These are phyloP conservation scores for Caenorhabditis macrosperma DNA, from an alignment of 2,888 invertebrate genomes.

Conservation along the genomic window DNA sequence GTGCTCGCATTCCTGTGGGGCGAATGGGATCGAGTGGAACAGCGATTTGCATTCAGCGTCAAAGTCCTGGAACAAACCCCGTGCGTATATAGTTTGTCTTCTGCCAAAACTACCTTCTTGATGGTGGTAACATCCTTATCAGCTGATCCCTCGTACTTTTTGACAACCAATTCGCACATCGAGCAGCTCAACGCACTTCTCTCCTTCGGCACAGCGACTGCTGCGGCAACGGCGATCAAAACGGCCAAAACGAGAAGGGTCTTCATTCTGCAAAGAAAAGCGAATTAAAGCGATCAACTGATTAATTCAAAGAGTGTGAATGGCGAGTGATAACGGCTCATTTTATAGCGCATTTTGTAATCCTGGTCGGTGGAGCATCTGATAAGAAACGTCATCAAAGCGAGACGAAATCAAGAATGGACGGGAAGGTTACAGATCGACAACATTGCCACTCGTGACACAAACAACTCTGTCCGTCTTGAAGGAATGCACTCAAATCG, in stretches of 20 bases:
- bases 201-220: constrained; percentile 44
- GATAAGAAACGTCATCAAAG: constrained; percentile 38
- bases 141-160: constrained; percentile 54
- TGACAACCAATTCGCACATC: constrained; percentile 65
- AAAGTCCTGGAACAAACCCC: not conserved
- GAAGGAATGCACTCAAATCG: constrained; percentile 21
- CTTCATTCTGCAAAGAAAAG: constrained; percentile 38
- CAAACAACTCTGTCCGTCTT: constrained; percentile 25
- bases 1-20: constrained; percentile 58
- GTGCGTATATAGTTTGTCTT: not conserved
- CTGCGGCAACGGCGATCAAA: constrained; percentile 50
- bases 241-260: constrained; percentile 51
- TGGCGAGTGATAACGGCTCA: constrained; percentile 23
- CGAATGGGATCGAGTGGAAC: constrained; percentile 64
- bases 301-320: not conserved
- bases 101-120: constrained; percentile 47
- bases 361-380: not conserved
- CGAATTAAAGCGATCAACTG: constrained; percentile 4
- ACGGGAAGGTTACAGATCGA: constrained; percentile 33
- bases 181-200: constrained; percentile 56
- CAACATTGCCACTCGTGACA: constrained; percentile 22
- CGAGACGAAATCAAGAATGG: not conserved
- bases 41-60: constrained; percentile 64
- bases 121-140: constrained; percentile 60
- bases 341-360: constrained; percentile 31